phyloP scores from a whole-genome alignment of 2,113 vertebrate genomes.

The Cygnus buccinator region DNA sequence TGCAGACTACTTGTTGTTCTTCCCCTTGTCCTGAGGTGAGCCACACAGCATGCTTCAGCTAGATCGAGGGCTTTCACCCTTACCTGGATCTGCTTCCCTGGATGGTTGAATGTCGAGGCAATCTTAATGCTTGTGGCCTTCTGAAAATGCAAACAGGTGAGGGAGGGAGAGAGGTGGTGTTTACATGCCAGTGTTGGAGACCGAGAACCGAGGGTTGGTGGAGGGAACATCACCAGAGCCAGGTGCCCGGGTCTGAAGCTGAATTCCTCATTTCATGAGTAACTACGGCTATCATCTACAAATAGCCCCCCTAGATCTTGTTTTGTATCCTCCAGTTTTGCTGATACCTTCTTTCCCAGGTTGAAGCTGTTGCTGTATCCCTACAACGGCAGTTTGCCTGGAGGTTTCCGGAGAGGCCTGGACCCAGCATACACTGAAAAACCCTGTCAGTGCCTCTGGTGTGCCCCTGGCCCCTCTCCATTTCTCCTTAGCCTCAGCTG shows the following conservation, averaged over 20 bases:
- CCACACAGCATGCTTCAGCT: fast-evolving
- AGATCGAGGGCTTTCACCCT: fast-evolving
- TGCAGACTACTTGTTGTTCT: constrained; percentile 31
- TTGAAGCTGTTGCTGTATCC: neutral
- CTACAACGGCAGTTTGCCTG: fast-evolving
- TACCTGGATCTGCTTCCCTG: neutral
- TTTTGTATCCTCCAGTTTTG: neutral
- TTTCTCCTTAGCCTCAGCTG: neutral
- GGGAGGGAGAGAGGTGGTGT: neutral
- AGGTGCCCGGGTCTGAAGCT: neutral
- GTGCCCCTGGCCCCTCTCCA: neutral
- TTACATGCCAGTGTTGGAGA: neutral
- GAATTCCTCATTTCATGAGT: neutral
- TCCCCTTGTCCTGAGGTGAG: neutral
- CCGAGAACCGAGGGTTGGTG: neutral
- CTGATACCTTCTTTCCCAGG: neutral
- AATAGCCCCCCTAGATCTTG: fast-evolving
- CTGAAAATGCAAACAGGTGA: neutral
- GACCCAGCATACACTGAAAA: neutral
- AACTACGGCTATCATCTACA: neutral
- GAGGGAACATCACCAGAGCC: neutral
- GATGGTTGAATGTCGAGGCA: fast-evolving
- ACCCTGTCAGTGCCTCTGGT: neutral
- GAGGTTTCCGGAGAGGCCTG: fast-evolving
- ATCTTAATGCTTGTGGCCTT: neutral